Evolutionary conservation across 2,888 invertebrate species (phyloP), one percentile per base, ranked within the genome.

Genomic region (Cryptophagus acutangulus): DNA sequence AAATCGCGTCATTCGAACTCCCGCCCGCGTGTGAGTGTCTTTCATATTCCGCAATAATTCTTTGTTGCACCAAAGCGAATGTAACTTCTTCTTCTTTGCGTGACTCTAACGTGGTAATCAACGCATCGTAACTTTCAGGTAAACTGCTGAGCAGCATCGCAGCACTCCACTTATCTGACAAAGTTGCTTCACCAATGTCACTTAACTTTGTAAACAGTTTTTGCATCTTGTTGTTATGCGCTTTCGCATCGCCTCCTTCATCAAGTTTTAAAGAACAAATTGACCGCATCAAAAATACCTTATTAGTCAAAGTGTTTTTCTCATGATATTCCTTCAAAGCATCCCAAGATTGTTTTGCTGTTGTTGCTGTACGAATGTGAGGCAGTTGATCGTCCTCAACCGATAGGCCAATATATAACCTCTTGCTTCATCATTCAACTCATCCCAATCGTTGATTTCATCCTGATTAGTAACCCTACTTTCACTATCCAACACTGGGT

Each of bases 121-220:
- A 6, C 10, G 13, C 4, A 29, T 29, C n/a, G 10, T 13, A 20
- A 6, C 5, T 8, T 29, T 29, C 29, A 6, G 16, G n/a, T 33
- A 16, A 33, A 8, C 17, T 17, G 12, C 33, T 9, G 9, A 33
- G 5, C 10, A 34, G 14, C 34, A 34, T 18, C 16, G 13, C 15
- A 34, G 18, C 34, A 17, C 9, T 17, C 20, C n/a, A 34, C 13
- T 20, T 20, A 20, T 20, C 20, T 20, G 20, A 6, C 9, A 20
- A 20, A n/a, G n/a, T n/a, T 9, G 5, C 20, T 20, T 20, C 20
- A 6, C 20, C 20, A 6, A 20, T 5, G 5, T 9, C 20, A 20
- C 5, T 20, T 9, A 20, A 20, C 20, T 20, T 5, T 6, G 5
- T 20, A 20, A 6, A 6, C 20, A 20, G 9, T 5, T 20, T 9